Evolutionary conservation across 2,888 invertebrate genomes (phyloP).

Genomic region (Melolontha melolontha): DNA sequence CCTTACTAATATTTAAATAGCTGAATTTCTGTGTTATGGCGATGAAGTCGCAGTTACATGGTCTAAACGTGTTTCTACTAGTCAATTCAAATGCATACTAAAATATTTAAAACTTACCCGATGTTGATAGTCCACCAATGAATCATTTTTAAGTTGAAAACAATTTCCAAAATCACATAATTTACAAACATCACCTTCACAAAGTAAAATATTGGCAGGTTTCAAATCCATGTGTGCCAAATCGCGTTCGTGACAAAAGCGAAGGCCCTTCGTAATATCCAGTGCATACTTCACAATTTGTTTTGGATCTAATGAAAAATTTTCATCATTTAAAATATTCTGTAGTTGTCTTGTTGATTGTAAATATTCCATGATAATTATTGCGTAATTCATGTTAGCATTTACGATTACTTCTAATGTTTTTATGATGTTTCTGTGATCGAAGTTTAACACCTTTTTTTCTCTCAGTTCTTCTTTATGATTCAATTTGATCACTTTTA

Average conservation of each 20-base stretch:
- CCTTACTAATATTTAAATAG: too few relatives aligned
- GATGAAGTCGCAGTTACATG: too few relatives aligned
- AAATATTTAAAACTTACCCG: slow-evolving; percentile 46
- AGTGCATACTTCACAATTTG: slow-evolving; percentile 50
- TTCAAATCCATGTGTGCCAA: slow-evolving; percentile 63
- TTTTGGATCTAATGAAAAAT: slow-evolving; percentile 38
- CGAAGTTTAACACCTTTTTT: slow-evolving; percentile 55
- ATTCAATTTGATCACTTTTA: slow-evolving; percentile 56
- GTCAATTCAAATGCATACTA: too few relatives aligned
- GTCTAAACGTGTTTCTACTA: too few relatives aligned
- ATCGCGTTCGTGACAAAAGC: slow-evolving; percentile 57
- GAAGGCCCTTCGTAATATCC: slow-evolving; percentile 57
- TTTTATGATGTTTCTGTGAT: slow-evolving; percentile 57
- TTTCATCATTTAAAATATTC: slow-evolving; percentile 53
- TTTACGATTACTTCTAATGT: slow-evolving; percentile 56
- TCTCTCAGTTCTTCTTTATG: slow-evolving; percentile 51
- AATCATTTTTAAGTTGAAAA: slow-evolving; percentile 28
- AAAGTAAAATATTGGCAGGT: slow-evolving; percentile 60
- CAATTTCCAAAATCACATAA: slow-evolving; percentile 64
- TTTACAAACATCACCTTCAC: slow-evolving; percentile 56
- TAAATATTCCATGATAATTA: slow-evolving; percentile 61
- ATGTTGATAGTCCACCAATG: slow-evolving; percentile 44
- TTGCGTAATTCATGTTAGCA: slow-evolving; percentile 52
- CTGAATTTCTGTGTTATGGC: too few relatives aligned
- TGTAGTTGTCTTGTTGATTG: slow-evolving; percentile 55